These are phyloP conservation scores for Petrocephalus microphthalmus DNA, from an alignment of 2,113 vertebrate genomes.

Conservation along the genomic window DNA sequence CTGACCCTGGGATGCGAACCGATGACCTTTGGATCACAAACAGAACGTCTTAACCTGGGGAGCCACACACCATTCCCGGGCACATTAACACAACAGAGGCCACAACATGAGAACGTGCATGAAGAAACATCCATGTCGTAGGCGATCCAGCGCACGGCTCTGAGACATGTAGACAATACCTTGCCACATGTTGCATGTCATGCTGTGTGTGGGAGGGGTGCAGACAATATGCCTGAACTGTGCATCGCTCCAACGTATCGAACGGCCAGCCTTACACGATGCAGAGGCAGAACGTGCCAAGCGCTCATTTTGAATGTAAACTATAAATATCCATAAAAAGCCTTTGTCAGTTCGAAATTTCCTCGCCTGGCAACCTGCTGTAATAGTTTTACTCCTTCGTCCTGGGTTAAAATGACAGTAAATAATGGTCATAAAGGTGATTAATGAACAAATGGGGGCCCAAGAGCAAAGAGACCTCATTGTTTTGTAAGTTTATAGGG, in stretches of 20 bases:
- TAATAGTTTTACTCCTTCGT: not conserved
- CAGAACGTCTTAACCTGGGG: not conserved
- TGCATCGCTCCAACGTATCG: not conserved
- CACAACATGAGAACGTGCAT: not conserved
- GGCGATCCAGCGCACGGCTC: not conserved
- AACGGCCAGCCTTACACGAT: not conserved
- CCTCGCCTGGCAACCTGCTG: not conserved
- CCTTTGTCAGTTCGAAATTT: not conserved
- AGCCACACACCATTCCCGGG: not conserved
- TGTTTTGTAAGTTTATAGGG: not conserved
- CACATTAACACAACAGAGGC: not conserved
- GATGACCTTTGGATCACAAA: not conserved
- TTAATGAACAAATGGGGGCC: not conserved
- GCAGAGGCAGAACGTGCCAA: not conserved
- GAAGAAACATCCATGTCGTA: not conserved
- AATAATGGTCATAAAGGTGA: constrained; percentile 1
- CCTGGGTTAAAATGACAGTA: not conserved
- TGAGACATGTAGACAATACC: not conserved
- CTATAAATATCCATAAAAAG: not conserved
- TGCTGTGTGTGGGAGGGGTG: not conserved
- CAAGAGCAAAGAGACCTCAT: not conserved
- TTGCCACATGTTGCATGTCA: not conserved
- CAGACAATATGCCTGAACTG: not conserved
- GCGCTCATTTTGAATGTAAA: not conserved
- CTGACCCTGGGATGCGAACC: not conserved